phyloP scores from a whole-genome alignment of 2,797 vertebrate species.

The Dromococcyx pavoninus region DNA sequence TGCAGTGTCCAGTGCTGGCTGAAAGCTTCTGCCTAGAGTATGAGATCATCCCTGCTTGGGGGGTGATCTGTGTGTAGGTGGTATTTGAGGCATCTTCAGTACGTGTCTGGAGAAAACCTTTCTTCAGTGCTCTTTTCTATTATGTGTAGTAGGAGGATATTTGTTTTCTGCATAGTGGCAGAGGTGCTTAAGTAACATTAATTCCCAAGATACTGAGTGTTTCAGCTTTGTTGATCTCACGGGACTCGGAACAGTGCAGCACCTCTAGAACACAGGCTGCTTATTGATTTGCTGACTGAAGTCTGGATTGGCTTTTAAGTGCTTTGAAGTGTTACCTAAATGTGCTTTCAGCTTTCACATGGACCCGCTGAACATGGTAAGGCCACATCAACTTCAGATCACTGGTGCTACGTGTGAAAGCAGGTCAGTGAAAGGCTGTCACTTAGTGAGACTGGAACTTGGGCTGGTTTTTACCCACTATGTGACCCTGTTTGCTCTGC shows the following conservation, averaged over 20 bases:
- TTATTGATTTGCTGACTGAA: neutral
- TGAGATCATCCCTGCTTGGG: neutral
- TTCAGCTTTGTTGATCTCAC: neutral
- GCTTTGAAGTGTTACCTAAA: neutral
- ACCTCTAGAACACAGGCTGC: neutral
- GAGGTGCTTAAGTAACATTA: neutral
- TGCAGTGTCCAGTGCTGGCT: neutral
- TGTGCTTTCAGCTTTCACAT: neutral
- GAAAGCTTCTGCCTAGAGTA: neutral
- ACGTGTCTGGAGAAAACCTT: neutral
- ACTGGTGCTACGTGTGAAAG: neutral
- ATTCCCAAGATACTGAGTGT: neutral
- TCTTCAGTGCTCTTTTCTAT: neutral
- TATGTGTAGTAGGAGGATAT: neutral
- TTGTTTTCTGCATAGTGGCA: neutral
- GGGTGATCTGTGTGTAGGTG: neutral
- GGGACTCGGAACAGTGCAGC: neutral
- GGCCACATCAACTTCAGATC: neutral
- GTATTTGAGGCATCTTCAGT: neutral
- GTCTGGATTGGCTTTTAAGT: neutral
- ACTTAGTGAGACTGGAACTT: neutral
- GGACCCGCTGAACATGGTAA: rapidly evolving
- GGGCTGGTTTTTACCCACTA: neutral
- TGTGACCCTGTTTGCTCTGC: neutral
- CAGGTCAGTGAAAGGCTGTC: neutral